phyloP scores from a whole-genome alignment of 2,888 invertebrate genomes.

The Leucophenga montana region DNA sequence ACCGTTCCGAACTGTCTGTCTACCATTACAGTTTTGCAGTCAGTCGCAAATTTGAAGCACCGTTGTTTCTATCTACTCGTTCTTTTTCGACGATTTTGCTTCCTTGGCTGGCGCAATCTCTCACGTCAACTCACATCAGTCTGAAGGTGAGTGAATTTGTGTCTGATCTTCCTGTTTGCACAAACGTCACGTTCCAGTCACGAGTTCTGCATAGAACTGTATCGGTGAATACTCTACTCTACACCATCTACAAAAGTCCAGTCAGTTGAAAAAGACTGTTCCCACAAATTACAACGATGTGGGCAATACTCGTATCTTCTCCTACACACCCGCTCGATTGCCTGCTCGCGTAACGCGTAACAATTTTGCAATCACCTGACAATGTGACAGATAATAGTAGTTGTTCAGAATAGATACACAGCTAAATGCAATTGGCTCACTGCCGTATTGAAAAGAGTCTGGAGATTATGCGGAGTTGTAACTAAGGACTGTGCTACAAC shows the following conservation, averaged over 20 bases:
- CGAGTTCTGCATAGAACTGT: constrained; percentile 33
- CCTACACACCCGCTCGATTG: constrained; percentile 27
- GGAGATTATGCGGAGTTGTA: too few relatives aligned
- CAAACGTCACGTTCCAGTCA: constrained; percentile 66
- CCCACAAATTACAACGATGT: constrained; percentile 58
- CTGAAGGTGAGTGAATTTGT: not conserved
- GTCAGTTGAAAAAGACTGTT: constrained; percentile 38
- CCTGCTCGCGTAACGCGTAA: constrained; percentile 58
- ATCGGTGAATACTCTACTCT: too few relatives aligned
- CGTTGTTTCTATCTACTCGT: not conserved
- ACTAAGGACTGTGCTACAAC: too few relatives aligned
- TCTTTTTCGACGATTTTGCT: not conserved
- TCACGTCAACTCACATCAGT: not conserved
- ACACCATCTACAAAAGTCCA: too few relatives aligned
- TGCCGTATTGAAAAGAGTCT: too few relatives aligned
- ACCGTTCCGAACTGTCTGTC: too few relatives aligned
- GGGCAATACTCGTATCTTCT: constrained; percentile 39
- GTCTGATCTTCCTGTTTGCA: constrained; percentile 61
- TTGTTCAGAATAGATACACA: constrained; percentile 54
- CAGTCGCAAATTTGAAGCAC: constrained; percentile 13
- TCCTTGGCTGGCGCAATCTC: too few relatives aligned
- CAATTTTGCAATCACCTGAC: constrained; percentile 70
- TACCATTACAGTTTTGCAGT: not conserved
- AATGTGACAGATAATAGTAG: constrained; percentile 69
- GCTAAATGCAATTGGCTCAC: constrained; percentile 54